Percentiles rank a stretch among this genome's conserved stretches.
Conservation (phyloP, 2,888 invertebrate genomes). For the Selenia dentaria region DNA sequence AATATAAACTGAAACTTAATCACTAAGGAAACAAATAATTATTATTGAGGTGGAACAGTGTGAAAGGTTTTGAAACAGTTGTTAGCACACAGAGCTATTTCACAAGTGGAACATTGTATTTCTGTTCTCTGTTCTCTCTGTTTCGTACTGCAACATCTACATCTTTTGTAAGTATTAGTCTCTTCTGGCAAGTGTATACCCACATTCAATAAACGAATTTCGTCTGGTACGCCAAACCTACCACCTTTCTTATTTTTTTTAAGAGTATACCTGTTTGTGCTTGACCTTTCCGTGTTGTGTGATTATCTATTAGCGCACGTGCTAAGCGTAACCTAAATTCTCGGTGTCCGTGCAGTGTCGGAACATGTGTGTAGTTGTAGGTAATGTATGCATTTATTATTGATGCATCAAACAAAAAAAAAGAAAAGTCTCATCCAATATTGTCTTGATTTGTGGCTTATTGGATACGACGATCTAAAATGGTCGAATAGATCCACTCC, state of each 20-base stretch:
- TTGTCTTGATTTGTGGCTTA: conserved; percentile 42
- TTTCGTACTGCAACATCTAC: conserved; percentile 43
- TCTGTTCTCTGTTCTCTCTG: conserved; percentile 27
- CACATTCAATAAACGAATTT: conserved; percentile 43
- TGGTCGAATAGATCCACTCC: conserved; percentile 49
- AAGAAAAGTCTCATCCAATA: conserved; percentile 45
- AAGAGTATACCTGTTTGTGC: neutral
- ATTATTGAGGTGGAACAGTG: too few species aligned
- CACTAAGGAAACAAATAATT: too few species aligned
- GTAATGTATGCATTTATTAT: too few species aligned
- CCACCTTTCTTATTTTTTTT: conserved; percentile 34
- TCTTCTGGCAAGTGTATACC: conserved; percentile 43
- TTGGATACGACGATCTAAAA: conserved; percentile 45
- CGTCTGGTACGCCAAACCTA: conserved; percentile 43
- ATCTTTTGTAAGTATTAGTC: conserved; percentile 40
- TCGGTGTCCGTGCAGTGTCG: conserved; percentile 14
- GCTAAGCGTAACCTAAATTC: conserved; percentile 22
- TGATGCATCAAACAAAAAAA: conserved; percentile 36
- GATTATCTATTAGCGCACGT: conserved; percentile 19
- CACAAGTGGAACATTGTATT: conserved; percentile 29
- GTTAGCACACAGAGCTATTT: conserved; percentile 27
- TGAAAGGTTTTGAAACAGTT: conserved; percentile 27
- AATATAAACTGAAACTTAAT: too few species aligned
- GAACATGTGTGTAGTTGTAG: conserved; percentile 25
- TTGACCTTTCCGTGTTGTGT: conserved; percentile 3